Evolutionary conservation across 2,888 invertebrate species (phyloP), one percentile per base, ranked within the genome.

Genomic region (Troides aeacus): DNA sequence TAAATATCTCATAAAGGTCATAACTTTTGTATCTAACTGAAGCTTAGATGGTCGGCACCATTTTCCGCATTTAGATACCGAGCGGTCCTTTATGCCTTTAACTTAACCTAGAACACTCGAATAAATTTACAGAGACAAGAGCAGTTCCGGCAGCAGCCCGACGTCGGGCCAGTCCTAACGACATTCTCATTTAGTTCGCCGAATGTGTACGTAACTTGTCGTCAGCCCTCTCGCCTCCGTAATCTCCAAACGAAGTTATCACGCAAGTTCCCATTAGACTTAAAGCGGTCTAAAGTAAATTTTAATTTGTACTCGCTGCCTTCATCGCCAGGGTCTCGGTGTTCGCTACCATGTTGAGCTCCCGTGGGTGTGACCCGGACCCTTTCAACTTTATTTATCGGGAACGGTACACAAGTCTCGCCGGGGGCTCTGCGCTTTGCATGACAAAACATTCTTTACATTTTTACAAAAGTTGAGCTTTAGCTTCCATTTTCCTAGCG

Each of bases 361-460:
- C 80, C 77, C 75, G 70, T 56, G 75, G 79, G 84, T 81, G 77
- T 72, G 74, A 73, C 77, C 78, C 76, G 79, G 46, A 86, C 87
- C 87, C 87, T 88, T 89, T 89, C 85, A 86, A 86, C 82, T 86
- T 85, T 83, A 83, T 85, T 66, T 87, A 85, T 85, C 84, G 83
- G 85, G 85, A 88, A 87, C 84, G 84, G 85, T 83, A 85, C 84
- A 80, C 73, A 66, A 68, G 75, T 74, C 79, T 84, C 80, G 74
- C 50, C 69, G 85, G 83, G 85, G 78, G 76, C 73, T 80, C 78
- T 74, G 74, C 82, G 78, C 81, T 87, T 87, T 84, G 82, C 83
- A 84, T 85, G 83, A 82, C 82, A 83, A 81, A 71, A 67, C 67
- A 70, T 70, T 70, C 64, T 67, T 67, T 67, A 36, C 69, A 60